Base-by-base conservation (phyloP, 2,888 invertebrate genomes). In the Drosophila hamatofila region DNA sequence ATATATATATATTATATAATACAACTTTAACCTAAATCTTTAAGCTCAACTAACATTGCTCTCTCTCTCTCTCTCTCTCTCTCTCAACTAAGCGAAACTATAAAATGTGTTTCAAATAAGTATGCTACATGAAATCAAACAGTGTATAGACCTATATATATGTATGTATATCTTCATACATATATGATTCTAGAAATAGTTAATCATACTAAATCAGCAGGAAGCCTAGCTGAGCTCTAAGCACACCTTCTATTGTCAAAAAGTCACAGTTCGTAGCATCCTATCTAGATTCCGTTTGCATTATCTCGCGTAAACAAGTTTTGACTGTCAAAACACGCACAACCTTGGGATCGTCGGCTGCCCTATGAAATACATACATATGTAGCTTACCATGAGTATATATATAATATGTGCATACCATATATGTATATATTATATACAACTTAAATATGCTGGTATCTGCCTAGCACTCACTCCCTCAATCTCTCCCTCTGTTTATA, bases 101-200 rank as follows among this genome's bases (percentile, higher is more conserved):
- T 16, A 30, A 49, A 21, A 51, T 33, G 21, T 54, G 14, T 27
- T 39, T 39, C 37, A 54, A 61, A 73, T 48, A 48, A 75, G 73
- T 73, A 72, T 72, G 72, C 72, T 57, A 72, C 41, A 72, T 8
- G 23, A 58, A 54, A 41, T 35, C 16, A 11, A 21, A 21, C 14
- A 16, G 21, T 16, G 9, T 42, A 18, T 27, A 6, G n/a, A 2
- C 18, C 27, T 25, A 6, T 12, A 1, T 2, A 48, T 25, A 6
- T 12, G 2, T 2, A 23, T 42, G 14, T 7, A 14, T 42, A 1
- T 30, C 30, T 30, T 30, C 27, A 5, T n/a, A 9, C 3, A 37
- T 16, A 16, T 30, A 37, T 16, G n/a, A n/a, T 37, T 37, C 16
- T 16, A 16, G 16, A 16, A 16, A 35, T 35, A 12, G 4, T 12